Conservation (phyloP, 2,797 vertebrate genomes). For the Cynodonichthys magdalenae region DNA sequence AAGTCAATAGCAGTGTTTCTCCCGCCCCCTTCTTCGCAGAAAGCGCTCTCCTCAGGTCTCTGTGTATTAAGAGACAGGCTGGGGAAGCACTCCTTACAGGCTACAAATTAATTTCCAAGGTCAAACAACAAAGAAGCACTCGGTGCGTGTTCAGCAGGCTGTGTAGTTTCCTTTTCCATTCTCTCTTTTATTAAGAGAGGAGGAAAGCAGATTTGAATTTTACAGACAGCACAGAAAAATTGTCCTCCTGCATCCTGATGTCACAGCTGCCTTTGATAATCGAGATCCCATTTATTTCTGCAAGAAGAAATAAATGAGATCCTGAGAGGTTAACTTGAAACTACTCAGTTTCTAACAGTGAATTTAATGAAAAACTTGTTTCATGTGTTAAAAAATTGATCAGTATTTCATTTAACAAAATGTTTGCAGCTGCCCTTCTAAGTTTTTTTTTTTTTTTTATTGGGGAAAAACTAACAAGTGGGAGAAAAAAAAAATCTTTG, state of each 20-base stretch:
- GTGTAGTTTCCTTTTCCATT: slow-evolving; percentile 17
- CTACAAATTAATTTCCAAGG: slow-evolving; percentile 82
- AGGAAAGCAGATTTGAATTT: slow-evolving; percentile 32
- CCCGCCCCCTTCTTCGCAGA: slow-evolving; percentile 30
- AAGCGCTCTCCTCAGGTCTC: slow-evolving; percentile 17
- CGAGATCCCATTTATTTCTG: slow-evolving; percentile 46
- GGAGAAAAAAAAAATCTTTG: no score
- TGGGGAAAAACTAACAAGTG: no score
- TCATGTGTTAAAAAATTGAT: not conserved
- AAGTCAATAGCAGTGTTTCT: slow-evolving; percentile 61
- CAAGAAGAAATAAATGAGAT: slow-evolving; percentile 35
- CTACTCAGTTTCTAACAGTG: not conserved
- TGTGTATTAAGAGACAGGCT: slow-evolving; percentile 65
- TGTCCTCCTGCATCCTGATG: slow-evolving; percentile 1
- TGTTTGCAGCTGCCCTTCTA: no score
- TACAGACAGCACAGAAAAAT: slow-evolving; percentile 35
- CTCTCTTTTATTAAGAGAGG: slow-evolving; percentile 36
- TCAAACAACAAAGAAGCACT: slow-evolving; percentile 64
- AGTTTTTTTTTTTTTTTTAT: no score
- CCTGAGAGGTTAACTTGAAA: no score
- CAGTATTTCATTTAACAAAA: no score
- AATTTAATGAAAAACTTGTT: slow-evolving; percentile 14
- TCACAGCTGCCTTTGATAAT: slow-evolving; percentile 30
- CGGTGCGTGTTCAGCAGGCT: slow-evolving; percentile 19
- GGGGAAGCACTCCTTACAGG: slow-evolving; percentile 78